These are phyloP conservation scores for Metaphire vulgaris DNA, from an alignment of 1,140 invertebrate species.

Conservation along the genomic window DNA sequence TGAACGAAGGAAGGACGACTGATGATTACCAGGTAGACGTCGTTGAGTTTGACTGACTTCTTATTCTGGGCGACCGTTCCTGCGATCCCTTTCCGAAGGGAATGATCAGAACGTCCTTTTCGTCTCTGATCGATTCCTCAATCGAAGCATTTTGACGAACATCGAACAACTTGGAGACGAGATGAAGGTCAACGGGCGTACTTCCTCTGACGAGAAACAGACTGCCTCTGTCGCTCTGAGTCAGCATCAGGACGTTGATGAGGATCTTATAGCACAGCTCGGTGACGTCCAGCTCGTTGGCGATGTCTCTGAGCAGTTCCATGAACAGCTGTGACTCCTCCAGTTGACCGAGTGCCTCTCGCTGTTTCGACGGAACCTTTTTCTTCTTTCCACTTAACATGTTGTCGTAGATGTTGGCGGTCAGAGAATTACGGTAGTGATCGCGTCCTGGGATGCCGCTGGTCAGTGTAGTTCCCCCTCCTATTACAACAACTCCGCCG, in stretches of 20 bases:
- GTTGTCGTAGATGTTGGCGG: not conserved
- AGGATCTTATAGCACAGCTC: conserved; percentile 88
- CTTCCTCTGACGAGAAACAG: conserved; percentile 5
- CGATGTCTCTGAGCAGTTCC: conserved; percentile 85
- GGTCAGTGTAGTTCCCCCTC: no score
- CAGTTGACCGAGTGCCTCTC: conserved; percentile 11
- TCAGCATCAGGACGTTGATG: conserved; percentile 81
- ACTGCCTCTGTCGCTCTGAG: conserved; percentile 1
- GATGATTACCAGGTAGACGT: conserved; percentile 68
- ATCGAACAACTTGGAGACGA: conserved; percentile 85
- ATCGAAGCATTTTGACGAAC: conserved; percentile 77
- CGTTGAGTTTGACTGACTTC: conserved; percentile 78
- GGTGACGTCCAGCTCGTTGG: conserved; percentile 86
- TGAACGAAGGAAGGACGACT: no score
- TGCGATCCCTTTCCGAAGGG: conserved; percentile 81
- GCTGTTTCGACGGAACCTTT: not conserved
- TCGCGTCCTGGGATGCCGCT: no score
- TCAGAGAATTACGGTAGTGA: not conserved
- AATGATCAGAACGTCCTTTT: conserved; percentile 60
- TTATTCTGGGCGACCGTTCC: conserved; percentile 81
- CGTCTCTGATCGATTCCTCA: conserved; percentile 68
- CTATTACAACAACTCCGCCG: no score
- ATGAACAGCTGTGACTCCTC: conserved; percentile 55
- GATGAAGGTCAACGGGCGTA: conserved; percentile 29
- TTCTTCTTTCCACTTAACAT: not conserved